phyloP scores from a whole-genome alignment of 2,888 invertebrate species.

The Eupeodes latifasciatus region DNA sequence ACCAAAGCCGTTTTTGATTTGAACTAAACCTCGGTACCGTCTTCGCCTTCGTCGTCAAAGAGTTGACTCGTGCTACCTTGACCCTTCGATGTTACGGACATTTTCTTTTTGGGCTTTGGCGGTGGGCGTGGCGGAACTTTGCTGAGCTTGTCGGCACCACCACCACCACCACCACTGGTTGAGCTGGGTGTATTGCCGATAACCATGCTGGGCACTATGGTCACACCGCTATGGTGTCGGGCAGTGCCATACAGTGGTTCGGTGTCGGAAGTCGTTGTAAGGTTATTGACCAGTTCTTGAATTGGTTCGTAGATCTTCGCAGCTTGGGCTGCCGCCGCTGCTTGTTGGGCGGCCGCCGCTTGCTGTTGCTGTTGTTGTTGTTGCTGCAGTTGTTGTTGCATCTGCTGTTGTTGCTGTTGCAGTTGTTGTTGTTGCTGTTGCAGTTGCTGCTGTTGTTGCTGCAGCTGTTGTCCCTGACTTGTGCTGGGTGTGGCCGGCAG shows the following conservation, averaged over 20 bases:
- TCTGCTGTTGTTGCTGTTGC: conserved; percentile 78
- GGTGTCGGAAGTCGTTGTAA: conserved; percentile 80
- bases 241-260: conserved; percentile 82
- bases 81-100: conserved; percentile 85
- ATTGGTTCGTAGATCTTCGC: conserved; percentile 83
- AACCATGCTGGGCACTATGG: conserved; percentile 83
- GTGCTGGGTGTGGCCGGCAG: conserved; percentile 87
- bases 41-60: conserved; percentile 94
- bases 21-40: conserved; percentile 93
- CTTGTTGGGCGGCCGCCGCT: conserved; percentile 73
- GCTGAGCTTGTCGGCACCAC: conserved; percentile 81
- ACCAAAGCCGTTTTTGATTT: conserved; percentile 37
- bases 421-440: conserved; percentile 84
- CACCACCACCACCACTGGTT: conserved; percentile 58
- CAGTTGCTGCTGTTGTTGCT: conserved; percentile 79
- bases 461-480: conserved; percentile 78
- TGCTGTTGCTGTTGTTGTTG: conserved; percentile 77
- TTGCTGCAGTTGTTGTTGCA: conserved; percentile 76
- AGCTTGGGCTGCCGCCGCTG: conserved; percentile 69
- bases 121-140: conserved; percentile 94
- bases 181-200: conserved; percentile 85
- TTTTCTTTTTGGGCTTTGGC: conserved; percentile 92
- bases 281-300: conserved; percentile 81
- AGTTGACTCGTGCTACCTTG: conserved; percentile 88
- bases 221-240: conserved; percentile 80